phyloP scores from a whole-genome alignment of 2,888 invertebrate species.

The Cheilosia vulpina region DNA sequence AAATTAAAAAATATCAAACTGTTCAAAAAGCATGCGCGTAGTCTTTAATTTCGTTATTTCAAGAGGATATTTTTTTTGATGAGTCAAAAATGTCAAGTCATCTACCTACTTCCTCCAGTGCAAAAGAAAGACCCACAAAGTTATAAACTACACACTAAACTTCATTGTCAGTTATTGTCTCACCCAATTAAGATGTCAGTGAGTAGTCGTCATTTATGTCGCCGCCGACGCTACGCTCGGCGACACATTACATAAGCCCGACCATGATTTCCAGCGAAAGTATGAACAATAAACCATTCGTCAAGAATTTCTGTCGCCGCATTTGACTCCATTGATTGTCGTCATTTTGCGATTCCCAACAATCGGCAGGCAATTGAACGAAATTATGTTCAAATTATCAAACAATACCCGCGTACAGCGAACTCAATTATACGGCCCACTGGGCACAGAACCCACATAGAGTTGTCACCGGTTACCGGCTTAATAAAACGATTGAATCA shows the following conservation, averaged over 20 bases:
- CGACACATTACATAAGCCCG: conserved; percentile 33
- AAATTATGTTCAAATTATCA: conserved; percentile 38
- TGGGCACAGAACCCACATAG: neutral
- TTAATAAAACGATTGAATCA: conserved; percentile 13
- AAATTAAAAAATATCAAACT: no score
- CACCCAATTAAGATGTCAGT: conserved; percentile 28
- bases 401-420: conserved; percentile 18
- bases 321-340: conserved; percentile 27
- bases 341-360: conserved; percentile 29
- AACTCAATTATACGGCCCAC: conserved; percentile 59
- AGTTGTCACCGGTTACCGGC: no score
- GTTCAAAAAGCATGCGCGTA: no score
- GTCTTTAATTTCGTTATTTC: no score
- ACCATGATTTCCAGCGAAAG: conserved; percentile 44
- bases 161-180: conserved; percentile 31
- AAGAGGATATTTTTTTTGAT: no score
- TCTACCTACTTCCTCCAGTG: neutral
- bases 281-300: conserved; percentile 39
- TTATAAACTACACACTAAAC: neutral
- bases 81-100: neutral
- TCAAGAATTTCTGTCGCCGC: conserved; percentile 24
- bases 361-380: conserved; percentile 31
- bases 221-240: neutral
- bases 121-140: conserved; percentile 14
- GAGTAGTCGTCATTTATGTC: conserved; percentile 2